Evolutionary conservation across 2,888 invertebrate species (phyloP).

Genomic region (Eilema depressum): DNA sequence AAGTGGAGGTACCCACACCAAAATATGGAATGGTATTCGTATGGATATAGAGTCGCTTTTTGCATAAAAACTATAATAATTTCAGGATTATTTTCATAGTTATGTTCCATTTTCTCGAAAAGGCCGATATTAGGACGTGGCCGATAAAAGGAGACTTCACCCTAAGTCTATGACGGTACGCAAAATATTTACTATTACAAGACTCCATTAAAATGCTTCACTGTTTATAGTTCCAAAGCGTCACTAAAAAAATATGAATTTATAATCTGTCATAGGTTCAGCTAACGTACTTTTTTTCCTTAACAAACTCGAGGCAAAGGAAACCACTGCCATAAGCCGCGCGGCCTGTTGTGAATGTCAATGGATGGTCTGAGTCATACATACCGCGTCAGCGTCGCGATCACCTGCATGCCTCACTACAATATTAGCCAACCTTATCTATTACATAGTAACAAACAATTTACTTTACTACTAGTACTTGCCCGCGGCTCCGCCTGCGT

Average conservation of each 20-base stretch:
- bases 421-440: constrained; percentile 51
- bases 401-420: constrained; percentile 59
- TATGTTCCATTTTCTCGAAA: no score
- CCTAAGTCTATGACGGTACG: no score
- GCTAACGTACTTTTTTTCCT: constrained; percentile 30
- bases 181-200: constrained; percentile 11
- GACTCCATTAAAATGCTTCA: constrained; percentile 6
- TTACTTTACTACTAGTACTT: neutral
- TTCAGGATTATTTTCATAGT: no score
- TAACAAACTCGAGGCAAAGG: constrained; percentile 37
- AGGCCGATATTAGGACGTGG: no score
- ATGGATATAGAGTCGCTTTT: no score
- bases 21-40: no score
- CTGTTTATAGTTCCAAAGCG: neutral
- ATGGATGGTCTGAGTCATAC: constrained; percentile 58
- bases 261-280: neutral
- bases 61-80: no score
- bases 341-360: constrained; percentile 65
- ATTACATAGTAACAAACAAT: constrained; percentile 26
- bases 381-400: constrained; percentile 55
- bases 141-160: no score
- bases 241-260: neutral
- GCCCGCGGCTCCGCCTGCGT: neutral
- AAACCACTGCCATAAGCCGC: constrained; percentile 41
- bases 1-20: no score